phyloP scores from a whole-genome alignment of 2,113 vertebrate species.

The Clinocottus analis region DNA sequence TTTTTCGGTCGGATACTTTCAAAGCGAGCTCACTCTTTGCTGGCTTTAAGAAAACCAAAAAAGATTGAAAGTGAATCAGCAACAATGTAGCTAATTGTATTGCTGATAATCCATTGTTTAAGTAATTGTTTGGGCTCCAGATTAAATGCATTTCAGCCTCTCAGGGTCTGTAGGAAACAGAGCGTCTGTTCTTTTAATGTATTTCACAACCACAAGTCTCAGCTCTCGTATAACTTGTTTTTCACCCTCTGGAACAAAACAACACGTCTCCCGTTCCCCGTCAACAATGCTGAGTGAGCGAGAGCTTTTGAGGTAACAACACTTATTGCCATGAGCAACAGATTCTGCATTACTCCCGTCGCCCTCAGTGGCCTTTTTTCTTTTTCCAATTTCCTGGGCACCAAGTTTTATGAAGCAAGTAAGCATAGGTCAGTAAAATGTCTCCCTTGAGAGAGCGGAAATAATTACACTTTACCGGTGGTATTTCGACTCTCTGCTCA shows the following conservation, averaged over 20 bases:
- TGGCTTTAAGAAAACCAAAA: too few relatives aligned
- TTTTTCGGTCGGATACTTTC: too few relatives aligned
- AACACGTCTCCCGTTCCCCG: neutral
- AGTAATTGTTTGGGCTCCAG: neutral
- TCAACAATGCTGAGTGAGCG: neutral
- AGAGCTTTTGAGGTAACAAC: neutral
- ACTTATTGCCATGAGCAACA: neutral
- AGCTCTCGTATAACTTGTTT: neutral
- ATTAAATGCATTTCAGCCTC: neutral
- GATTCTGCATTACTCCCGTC: neutral
- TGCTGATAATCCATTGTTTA: neutral
- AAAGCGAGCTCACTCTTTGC: too few relatives aligned
- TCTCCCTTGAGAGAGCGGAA: constrained; percentile 3
- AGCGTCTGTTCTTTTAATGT: neutral
- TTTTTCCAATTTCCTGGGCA: constrained; percentile 55
- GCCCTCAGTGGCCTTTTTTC: constrained; percentile 7
- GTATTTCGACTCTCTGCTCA: constrained; percentile 28
- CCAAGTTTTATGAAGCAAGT: constrained; percentile 31
- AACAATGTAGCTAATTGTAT: neutral
- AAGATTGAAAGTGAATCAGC: too few relatives aligned
- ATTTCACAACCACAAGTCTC: neutral
- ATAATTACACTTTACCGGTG: constrained; percentile 15
- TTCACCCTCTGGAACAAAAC: neutral
- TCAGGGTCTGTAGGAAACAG: too few relatives aligned
- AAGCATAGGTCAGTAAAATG: constrained; percentile 45